Percentiles rank a stretch among this genome's conserved stretches.
These are phyloP conservation scores for Drosophila pectinifera DNA, from an alignment of 1,140 invertebrate species.

Conservation along the genomic window DNA sequence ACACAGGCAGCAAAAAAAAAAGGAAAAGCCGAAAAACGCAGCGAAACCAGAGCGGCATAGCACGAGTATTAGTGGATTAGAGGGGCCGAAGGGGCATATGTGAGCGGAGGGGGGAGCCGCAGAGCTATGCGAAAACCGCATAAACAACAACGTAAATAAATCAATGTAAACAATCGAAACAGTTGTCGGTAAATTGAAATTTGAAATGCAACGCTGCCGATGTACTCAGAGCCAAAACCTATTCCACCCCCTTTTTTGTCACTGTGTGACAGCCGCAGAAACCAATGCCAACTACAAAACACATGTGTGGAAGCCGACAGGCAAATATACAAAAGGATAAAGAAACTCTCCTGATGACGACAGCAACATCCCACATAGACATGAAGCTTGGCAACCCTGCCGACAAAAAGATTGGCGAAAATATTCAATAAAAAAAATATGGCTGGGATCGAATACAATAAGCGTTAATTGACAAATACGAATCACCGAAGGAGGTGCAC, in stretches of 20 bases:
- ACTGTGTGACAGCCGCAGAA: constrained; percentile 37
- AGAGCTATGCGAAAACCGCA: constrained; percentile 64
- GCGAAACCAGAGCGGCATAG: constrained; percentile 64
- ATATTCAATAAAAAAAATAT: neutral
- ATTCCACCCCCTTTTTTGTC: constrained; percentile 13
- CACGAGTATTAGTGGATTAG: constrained; percentile 77
- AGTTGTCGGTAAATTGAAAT: constrained; percentile 83
- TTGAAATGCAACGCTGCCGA: constrained; percentile 72
- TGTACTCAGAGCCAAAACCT: constrained; percentile 6
- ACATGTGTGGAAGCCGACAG: constrained; percentile 37
- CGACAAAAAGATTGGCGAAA: constrained; percentile 15
- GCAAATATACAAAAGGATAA: constrained; percentile 10
- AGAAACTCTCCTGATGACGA: constrained; percentile 24
- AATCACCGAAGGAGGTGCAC: neutral
- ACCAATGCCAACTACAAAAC: constrained; percentile 22
- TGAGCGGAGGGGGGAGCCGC: constrained; percentile 27
- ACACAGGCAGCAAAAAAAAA: constrained; percentile 2
- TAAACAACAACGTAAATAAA: constrained; percentile 81
- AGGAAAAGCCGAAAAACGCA: constrained; percentile 36
- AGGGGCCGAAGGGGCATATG: constrained; percentile 6
- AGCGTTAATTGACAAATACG: constrained; percentile 72
- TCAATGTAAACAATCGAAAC: constrained; percentile 83
- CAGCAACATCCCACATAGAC: constrained; percentile 8
- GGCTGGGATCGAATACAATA: constrained; percentile 34
- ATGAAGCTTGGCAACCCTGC: constrained; percentile 33